Conservation (phyloP, 1,140 invertebrate genomes). For the Mesaphorura yosii region DNA sequence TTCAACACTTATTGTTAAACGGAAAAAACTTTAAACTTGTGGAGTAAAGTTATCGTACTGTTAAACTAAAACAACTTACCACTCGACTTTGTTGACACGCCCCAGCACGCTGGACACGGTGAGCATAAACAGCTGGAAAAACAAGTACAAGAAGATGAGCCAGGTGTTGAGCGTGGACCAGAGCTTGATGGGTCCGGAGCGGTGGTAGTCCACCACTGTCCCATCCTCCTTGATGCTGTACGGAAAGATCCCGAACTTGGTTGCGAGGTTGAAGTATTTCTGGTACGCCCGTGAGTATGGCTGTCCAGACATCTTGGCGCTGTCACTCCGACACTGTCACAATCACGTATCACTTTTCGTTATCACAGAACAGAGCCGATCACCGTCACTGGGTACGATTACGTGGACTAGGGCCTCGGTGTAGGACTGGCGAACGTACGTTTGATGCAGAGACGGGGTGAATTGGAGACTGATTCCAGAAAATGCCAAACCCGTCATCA, state of each 20-base stretch:
- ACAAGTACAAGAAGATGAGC: slow-evolving; percentile 20
- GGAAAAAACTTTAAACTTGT: neutral
- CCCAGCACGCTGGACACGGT: slow-evolving; percentile 26
- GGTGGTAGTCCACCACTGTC: slow-evolving; percentile 28
- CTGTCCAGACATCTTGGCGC: slow-evolving; percentile 16
- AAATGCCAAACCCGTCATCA: neutral
- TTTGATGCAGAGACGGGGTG: neutral
- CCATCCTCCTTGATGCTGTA: slow-evolving; percentile 30
- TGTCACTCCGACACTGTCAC: neutral
- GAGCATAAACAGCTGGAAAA: slow-evolving; percentile 30
- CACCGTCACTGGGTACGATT: neutral
- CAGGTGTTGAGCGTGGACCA: slow-evolving; percentile 23
- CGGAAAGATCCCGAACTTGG: slow-evolving; percentile 26
- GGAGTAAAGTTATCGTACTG: neutral
- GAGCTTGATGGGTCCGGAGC: slow-evolving; percentile 21
- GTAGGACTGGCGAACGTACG: neutral
- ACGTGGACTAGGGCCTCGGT: neutral
- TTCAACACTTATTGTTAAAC: neutral
- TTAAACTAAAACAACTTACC: neutral
- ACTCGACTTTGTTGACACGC: slow-evolving; percentile 25
- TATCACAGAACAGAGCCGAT: neutral
- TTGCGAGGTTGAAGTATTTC: slow-evolving; percentile 25
- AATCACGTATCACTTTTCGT: neutral
- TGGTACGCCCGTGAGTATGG: slow-evolving; percentile 23
- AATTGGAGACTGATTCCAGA: too few relatives aligned